Evolutionary conservation across 2,888 invertebrate genomes (phyloP).

Genomic region (Chloroclystis v-ata): DNA sequence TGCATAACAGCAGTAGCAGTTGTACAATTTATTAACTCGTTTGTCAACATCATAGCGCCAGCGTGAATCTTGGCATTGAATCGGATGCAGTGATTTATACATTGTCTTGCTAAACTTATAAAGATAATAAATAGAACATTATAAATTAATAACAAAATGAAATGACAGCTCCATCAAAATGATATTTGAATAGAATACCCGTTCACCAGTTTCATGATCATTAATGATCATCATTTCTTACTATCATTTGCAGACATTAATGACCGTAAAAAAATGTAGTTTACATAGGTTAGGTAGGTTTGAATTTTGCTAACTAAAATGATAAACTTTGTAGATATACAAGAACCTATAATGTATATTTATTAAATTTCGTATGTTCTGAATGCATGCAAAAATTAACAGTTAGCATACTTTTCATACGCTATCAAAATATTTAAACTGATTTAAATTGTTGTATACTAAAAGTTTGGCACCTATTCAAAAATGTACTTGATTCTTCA

Average conservation of each 20-base stretch:
- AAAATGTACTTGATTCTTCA: background rate
- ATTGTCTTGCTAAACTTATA: slow-evolving; percentile 39
- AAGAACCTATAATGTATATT: too few species aligned
- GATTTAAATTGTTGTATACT: background rate
- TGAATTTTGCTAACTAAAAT: too few species aligned
- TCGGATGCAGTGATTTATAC: slow-evolving; percentile 31
- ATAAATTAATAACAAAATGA: slow-evolving; percentile 28
- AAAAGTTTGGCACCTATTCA: slow-evolving; percentile 11
- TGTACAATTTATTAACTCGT: slow-evolving; percentile 19
- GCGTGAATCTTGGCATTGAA: slow-evolving; percentile 24
- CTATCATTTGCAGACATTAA: background rate
- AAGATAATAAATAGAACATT: slow-evolving; percentile 30
- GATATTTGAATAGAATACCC: slow-evolving; percentile 3
- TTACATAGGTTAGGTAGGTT: too few species aligned
- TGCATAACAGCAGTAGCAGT: slow-evolving; percentile 14
- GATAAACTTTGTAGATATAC: too few species aligned
- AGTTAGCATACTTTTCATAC: background rate
- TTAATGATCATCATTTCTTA: slow-evolving; percentile 2
- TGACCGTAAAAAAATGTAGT: too few species aligned
- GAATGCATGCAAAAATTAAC: background rate
- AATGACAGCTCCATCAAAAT: slow-evolving; percentile 52
- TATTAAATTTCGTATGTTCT: too few species aligned
- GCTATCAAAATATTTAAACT: slow-evolving; percentile 9
- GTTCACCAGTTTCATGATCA: slow-evolving; percentile 1
- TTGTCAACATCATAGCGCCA: slow-evolving; percentile 17